Conservation (phyloP, 2,888 invertebrate species). For the Xestia sexstrigata region DNA sequence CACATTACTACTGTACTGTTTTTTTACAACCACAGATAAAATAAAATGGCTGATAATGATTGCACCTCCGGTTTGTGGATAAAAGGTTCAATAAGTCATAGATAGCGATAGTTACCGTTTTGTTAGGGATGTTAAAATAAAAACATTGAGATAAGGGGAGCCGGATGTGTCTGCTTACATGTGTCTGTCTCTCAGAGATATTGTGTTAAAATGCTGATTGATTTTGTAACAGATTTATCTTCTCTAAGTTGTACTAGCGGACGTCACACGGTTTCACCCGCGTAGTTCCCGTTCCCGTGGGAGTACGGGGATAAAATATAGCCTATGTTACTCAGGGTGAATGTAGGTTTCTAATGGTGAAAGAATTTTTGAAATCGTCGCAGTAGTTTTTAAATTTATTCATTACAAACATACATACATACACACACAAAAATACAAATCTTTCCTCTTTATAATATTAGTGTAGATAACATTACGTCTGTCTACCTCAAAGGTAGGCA, state of each 20-base stretch:
- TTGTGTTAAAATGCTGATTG: not conserved
- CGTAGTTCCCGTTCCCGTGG: too few relatives aligned
- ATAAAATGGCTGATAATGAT: constrained; percentile 36
- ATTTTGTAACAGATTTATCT: constrained; percentile 13
- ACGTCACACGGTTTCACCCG: too few relatives aligned
- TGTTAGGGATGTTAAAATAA: constrained; percentile 8
- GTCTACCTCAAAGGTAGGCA: not conserved
- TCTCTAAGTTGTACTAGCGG: not conserved
- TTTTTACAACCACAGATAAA: constrained; percentile 26
- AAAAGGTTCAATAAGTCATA: constrained; percentile 62
- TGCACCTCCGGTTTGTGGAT: constrained; percentile 64
- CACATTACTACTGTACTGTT: not conserved
- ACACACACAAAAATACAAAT: too few relatives aligned
- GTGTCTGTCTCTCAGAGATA: constrained; percentile 32
- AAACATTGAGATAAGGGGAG: constrained; percentile 48
- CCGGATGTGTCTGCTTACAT: constrained; percentile 51
- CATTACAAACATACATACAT: too few relatives aligned
- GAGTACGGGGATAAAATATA: too few relatives aligned
- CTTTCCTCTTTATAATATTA: too few relatives aligned
- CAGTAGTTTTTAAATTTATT: too few relatives aligned
- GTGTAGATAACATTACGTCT: not conserved
- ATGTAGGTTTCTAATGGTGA: too few relatives aligned
- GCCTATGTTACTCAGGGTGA: too few relatives aligned
- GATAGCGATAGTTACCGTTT: constrained; percentile 42
- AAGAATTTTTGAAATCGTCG: too few relatives aligned